phyloP scores from a whole-genome alignment of 2,113 vertebrate species.

The Nycticebus coucang region DNA sequence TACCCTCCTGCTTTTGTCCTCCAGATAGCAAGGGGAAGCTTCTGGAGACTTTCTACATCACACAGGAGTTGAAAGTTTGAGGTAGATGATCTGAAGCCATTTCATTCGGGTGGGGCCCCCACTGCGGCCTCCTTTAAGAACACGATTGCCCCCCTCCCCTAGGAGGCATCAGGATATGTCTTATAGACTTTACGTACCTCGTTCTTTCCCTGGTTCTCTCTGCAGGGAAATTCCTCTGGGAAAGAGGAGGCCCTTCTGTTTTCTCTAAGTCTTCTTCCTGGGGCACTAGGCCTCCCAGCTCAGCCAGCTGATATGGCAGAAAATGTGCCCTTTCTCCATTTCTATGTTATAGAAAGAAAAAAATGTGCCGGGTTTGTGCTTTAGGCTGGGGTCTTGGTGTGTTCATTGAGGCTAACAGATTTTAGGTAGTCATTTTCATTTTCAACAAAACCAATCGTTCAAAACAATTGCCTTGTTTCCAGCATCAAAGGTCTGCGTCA shows the following conservation, averaged over 20 bases:
- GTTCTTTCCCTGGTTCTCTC: neutral
- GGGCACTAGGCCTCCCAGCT: neutral
- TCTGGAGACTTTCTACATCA: neutral
- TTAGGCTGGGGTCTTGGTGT: neutral
- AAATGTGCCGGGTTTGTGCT: neutral
- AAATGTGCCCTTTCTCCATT: neutral
- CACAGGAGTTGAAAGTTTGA: neutral
- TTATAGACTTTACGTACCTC: neutral
- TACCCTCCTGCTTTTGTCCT: neutral
- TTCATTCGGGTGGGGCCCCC: neutral
- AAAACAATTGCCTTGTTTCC: neutral
- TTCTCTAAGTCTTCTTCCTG: neutral
- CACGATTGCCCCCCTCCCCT: fast-evolving
- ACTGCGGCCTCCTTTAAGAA: neutral
- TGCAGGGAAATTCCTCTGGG: neutral
- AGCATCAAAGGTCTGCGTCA: neutral
- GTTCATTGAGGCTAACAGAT: neutral
- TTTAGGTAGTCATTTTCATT: neutral
- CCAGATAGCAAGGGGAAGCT: neutral
- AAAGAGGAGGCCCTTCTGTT: neutral
- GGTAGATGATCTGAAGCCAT: neutral
- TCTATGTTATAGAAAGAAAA: neutral
- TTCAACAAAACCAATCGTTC: neutral
- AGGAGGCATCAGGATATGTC: fast-evolving
- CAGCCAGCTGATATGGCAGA: neutral